These are phyloP conservation scores for Cerastis leucographa DNA, from an alignment of 2,888 invertebrate genomes.

Conservation along the genomic window DNA sequence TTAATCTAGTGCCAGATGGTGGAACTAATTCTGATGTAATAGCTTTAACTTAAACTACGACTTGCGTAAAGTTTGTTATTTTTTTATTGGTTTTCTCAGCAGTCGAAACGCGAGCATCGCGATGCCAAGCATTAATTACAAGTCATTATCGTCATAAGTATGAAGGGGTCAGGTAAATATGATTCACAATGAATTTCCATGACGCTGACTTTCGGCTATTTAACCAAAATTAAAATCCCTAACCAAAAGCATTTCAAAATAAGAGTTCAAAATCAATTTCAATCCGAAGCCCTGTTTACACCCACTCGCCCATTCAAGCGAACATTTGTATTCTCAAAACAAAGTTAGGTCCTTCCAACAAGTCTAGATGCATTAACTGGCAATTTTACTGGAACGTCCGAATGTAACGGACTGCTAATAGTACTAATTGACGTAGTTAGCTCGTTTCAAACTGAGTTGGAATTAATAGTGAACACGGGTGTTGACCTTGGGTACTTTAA, in stretches of 20 bases:
- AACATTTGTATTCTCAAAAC: conserved; percentile 17
- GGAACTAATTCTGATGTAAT: neutral
- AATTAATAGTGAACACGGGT: conserved; percentile 35
- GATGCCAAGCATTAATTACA: neutral
- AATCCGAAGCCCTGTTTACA: conserved; percentile 17
- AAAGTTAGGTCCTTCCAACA: conserved; percentile 27
- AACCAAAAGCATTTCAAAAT: neutral
- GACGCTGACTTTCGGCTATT: neutral
- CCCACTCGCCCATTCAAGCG: conserved; percentile 5
- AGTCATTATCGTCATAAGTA: neutral
- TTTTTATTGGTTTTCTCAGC: neutral
- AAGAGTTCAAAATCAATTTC: conserved; percentile 3
- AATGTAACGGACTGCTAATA: conserved; percentile 51
- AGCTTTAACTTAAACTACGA: conserved; percentile 1
- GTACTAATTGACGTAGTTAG: conserved; percentile 49
- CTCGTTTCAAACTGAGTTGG: conserved; percentile 42
- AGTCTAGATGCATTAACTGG: conserved; percentile 23
- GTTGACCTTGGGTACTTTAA: conserved; percentile 27
- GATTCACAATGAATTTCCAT: neutral
- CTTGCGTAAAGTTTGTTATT: too few relatives aligned
- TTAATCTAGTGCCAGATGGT: neutral
- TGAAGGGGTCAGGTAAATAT: neutral
- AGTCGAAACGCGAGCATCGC: neutral
- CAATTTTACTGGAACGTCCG: conserved; percentile 36
- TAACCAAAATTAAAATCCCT: neutral